A percentile compares a stretch with the other conserved stretches of the same genome.
phyloP scores from a whole-genome alignment of 2,113 vertebrate species.

The Balaeniceps rex region DNA sequence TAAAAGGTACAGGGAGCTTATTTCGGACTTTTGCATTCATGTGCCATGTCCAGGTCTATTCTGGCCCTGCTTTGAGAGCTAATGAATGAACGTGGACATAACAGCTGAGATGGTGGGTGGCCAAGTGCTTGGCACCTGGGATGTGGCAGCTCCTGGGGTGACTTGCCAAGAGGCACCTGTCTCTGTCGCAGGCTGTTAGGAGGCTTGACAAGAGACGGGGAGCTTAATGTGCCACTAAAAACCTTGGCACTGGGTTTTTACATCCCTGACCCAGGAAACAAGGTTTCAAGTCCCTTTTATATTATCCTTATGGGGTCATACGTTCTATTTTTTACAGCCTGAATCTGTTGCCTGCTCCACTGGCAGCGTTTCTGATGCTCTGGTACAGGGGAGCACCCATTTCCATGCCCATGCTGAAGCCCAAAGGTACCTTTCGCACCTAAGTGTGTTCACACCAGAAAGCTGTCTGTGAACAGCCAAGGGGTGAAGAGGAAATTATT shows the following conservation, averaged over 20 bases:
- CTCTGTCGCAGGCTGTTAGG: neutral
- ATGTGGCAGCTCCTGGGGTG: neutral
- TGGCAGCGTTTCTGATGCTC: neutral
- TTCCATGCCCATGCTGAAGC: neutral
- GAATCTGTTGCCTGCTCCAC: neutral
- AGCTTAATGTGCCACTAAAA: conserved; percentile 19
- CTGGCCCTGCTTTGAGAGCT: conserved; percentile 2
- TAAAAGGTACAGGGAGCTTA: neutral
- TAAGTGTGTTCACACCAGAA: neutral
- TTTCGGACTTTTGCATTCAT: neutral
- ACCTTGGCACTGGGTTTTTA: neutral
- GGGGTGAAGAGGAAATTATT: neutral
- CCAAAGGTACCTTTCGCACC: neutral
- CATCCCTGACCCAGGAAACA: neutral
- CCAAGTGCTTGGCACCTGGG: conserved; percentile 23
- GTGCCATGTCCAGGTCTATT: neutral
- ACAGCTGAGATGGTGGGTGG: neutral
- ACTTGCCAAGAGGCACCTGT: conserved; percentile 39
- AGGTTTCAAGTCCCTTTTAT: neutral
- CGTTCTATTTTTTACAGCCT: neutral
- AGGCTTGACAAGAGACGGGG: conserved; percentile 6
- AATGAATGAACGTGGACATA: neutral
- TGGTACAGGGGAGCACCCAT: neutral
- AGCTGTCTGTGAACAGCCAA: neutral
- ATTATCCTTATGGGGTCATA: neutral